phyloP scores from a whole-genome alignment of 2,113 vertebrate species.

The Salvelinus sp. region DNA sequence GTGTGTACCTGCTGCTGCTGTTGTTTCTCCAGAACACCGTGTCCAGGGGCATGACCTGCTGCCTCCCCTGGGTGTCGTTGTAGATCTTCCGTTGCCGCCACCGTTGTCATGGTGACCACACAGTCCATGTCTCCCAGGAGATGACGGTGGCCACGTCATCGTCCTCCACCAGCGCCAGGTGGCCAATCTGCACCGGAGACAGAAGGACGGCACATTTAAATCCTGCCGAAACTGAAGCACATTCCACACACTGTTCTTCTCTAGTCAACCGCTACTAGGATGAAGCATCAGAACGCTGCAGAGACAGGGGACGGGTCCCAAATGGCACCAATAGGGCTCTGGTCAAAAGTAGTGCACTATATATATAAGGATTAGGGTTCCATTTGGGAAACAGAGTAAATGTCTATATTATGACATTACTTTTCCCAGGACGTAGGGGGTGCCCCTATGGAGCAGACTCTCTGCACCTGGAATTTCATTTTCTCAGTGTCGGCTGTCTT shows the following conservation, averaged over 20 bases:
- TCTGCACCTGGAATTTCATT: conserved; percentile 70
- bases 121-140: conserved; percentile 94
- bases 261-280: neutral
- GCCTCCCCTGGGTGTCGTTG: conserved; percentile 77
- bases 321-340: too few relatives aligned
- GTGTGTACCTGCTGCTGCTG: too few relatives aligned
- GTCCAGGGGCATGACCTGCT: conserved; percentile 89
- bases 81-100: conserved; percentile 73
- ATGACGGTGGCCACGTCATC: conserved; percentile 83
- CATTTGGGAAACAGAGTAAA: neutral
- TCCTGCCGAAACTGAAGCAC: neutral
- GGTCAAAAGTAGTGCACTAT: too few relatives aligned
- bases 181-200: conserved; percentile 79
- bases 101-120: conserved; percentile 83
- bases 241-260: neutral
- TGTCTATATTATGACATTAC: conserved; percentile 58
- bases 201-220: neutral
- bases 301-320: neutral
- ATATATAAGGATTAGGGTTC: too few relatives aligned
- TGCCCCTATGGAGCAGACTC: conserved; percentile 78
- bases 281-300: neutral
- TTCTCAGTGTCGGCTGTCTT: conserved; percentile 67
- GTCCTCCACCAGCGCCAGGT: conserved; percentile 84
- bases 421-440: conserved; percentile 86
- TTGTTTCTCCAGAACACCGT: conserved; percentile 77